These are phyloP conservation scores for Caenorhabditis wallacei DNA, from an alignment of 2,888 invertebrate genomes.

Conservation along the genomic window DNA sequence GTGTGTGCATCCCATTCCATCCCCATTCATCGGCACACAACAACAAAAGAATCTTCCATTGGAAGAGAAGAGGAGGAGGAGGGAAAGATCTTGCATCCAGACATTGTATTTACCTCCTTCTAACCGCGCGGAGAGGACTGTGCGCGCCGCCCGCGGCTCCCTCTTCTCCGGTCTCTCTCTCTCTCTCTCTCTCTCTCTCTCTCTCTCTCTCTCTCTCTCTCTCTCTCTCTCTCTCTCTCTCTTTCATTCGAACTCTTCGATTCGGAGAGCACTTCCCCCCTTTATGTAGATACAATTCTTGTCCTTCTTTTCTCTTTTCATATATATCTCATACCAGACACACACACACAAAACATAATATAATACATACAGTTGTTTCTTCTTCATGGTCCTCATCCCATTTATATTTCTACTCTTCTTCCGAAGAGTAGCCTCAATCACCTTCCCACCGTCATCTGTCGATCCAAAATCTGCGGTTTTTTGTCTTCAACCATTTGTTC, in stretches of 20 bases:
- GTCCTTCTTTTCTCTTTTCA: constrained; percentile 1
- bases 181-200: too few relatives aligned
- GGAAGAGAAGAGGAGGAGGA: too few relatives aligned
- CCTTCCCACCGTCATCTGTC: constrained; percentile 38
- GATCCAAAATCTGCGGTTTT: constrained; percentile 14
- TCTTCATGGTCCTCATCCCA: constrained; percentile 50
- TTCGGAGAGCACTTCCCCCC: constrained; percentile 21
- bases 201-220: not conserved
- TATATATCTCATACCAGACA: constrained; percentile 25
- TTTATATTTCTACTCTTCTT: constrained; percentile 60
- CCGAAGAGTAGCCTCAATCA: constrained; percentile 41
- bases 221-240: constrained; percentile 2
- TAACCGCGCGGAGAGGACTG: constrained; percentile 11
- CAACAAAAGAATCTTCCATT: not conserved
- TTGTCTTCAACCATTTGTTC: constrained; percentile 79
- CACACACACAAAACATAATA: constrained; percentile 17
- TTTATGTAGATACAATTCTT: constrained; percentile 60
- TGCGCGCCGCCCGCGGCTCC: too few relatives aligned
- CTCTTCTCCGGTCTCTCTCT: constrained; percentile 31
- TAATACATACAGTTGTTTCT: constrained; percentile 1
- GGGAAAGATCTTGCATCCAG: not conserved
- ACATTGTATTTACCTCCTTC: constrained; percentile 52
- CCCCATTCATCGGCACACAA: too few relatives aligned
- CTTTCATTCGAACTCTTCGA: too few relatives aligned
- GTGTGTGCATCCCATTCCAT: too few relatives aligned